A percentile compares a stretch with the other conserved stretches of the same genome.
Conservation (phyloP, 2,113 vertebrate genomes). For the Dasyprocta punctata region DNA sequence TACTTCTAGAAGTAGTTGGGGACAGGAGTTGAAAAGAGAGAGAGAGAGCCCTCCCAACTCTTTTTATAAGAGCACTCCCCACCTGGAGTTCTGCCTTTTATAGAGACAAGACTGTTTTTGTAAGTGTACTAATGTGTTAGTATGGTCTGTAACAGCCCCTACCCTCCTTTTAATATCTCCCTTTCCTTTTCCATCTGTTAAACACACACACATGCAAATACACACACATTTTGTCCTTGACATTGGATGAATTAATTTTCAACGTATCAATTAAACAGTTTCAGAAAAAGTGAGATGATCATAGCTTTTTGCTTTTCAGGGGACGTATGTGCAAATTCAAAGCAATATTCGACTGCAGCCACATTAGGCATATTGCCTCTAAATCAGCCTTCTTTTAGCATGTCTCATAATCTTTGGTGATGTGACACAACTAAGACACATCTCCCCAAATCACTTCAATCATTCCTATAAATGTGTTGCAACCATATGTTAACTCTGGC, state of each 20-base stretch:
- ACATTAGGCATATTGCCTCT: not conserved
- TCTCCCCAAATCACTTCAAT: slow-evolving; percentile 52
- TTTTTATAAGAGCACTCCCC: not conserved
- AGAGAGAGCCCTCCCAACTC: not conserved
- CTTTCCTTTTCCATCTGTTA: not conserved
- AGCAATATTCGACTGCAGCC: not conserved
- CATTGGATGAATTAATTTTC: not conserved
- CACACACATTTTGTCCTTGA: not conserved
- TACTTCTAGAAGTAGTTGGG: not conserved
- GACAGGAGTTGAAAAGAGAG: fast-evolving
- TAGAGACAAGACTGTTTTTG: not conserved
- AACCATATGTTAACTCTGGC: slow-evolving; percentile 45
- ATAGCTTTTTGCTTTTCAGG: slow-evolving; percentile 39
- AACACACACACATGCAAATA: not conserved
- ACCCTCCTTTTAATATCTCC: not conserved
- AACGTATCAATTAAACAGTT: not conserved
- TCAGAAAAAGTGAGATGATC: not conserved
- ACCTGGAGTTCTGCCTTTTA: not conserved
- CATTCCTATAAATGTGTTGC: slow-evolving; percentile 40
- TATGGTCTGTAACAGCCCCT: not conserved
- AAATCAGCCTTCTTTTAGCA: slow-evolving; percentile 48
- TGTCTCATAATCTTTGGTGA: slow-evolving; percentile 25
- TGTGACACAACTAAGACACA: not conserved
- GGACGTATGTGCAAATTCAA: not conserved
- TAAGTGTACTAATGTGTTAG: not conserved